Conservation (phyloP, 2,888 invertebrate genomes). For the Pomacea canaliculata region DNA sequence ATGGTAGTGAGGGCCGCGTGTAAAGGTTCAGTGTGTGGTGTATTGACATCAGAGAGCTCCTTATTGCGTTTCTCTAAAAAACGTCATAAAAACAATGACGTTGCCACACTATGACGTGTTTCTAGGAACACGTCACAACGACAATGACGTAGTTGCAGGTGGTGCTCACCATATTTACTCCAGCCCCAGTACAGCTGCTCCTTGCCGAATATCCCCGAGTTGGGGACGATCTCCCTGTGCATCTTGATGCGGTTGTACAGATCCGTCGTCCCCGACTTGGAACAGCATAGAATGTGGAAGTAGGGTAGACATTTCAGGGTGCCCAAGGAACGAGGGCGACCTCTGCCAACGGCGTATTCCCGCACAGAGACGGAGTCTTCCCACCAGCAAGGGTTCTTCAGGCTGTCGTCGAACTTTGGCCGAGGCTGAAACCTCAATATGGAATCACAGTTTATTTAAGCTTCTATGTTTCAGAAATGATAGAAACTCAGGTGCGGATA, state of each 20-base stretch:
- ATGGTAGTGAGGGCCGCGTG: no score
- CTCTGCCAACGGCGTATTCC: neutral
- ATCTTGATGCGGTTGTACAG: slow-evolving; percentile 30
- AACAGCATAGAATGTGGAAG: slow-evolving; percentile 40
- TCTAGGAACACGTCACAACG: no score
- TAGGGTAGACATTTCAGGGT: slow-evolving; percentile 34
- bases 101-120: no score
- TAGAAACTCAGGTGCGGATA: no score
- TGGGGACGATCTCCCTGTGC: slow-evolving; percentile 33
- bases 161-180: slow-evolving; percentile 33
- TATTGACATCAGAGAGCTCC: no score
- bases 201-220: slow-evolving; percentile 33
- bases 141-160: no score
- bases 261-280: slow-evolving; percentile 40
- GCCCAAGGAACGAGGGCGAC: neutral
- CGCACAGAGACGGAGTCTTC: neutral
- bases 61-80: no score
- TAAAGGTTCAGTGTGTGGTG: no score
- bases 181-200: slow-evolving; percentile 40
- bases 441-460: neutral
- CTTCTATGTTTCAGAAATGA: no score
- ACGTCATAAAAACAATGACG: no score
- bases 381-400: slow-evolving; percentile 43
- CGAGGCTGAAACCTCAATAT: slow-evolving; percentile 22
- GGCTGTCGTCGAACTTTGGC: slow-evolving; percentile 27